Base-by-base conservation (phyloP, 2,888 invertebrate species). In the Pyralis farinalis region DNA sequence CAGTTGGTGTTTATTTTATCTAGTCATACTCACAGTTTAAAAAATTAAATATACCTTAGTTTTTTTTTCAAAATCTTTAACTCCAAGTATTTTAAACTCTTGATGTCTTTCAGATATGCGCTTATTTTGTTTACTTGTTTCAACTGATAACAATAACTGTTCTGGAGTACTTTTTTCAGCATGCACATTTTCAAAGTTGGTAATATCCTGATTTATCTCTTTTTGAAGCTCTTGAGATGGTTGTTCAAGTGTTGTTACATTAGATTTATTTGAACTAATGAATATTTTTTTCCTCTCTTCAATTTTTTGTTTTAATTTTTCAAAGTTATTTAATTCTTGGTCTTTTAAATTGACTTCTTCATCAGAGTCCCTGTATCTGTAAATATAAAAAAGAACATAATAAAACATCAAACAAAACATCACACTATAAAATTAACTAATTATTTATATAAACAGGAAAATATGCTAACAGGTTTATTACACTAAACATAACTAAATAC, bases 81-180 rank as follows among this genome's bases (percentile, higher is more conserved):
- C 89, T 4, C 95, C 95, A 36, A 96, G 84, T 11, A 95, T 89
- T 60, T 93, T 93, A 60, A 93, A 94, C 54, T 91, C 88, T 41
- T 74, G 51, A 12, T 40, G 42, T 42, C 47, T 40, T 5, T 25
- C 25, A 25, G 25, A 25, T 8, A 7, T 25, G 7, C 7, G 8
- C 7, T 25, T 7, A 42, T 48, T 51, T 25, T 46, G 37, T 37
- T 43, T 43, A 20, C 35, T 9, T 31, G 38, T 34, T 47, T 43
- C 40, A 44, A 46, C 43, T 38, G 36, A 29, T 46, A 54, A 56
- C 1, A 40, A 29, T 12, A 49, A 21, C 7, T 40, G 42, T 42
- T 54, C 37, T 37, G 37, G 34, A 16, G 41, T 28, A 12, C 43
- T 12, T 47, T 45, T 37, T 42, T 64, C 56, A 38, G 59, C 58